These are phyloP conservation scores for Aethes cnicana DNA, from an alignment of 2,888 invertebrate genomes.

Conservation along the genomic window DNA sequence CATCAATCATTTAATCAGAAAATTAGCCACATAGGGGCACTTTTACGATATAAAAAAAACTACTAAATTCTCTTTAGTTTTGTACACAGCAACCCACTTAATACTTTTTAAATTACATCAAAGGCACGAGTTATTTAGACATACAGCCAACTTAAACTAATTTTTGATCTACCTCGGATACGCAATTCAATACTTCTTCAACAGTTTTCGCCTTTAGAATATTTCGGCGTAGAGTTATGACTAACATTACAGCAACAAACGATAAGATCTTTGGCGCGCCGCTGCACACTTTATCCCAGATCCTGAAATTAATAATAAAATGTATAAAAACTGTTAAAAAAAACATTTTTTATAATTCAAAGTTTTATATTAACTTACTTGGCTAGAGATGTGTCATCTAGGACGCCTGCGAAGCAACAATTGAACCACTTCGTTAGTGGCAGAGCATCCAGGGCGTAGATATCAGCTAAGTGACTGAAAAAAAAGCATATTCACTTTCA, in stretches of 20 bases:
- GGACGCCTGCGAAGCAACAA: slow-evolving; percentile 90
- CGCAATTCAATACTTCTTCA: slow-evolving; percentile 84
- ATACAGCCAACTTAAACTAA: slow-evolving; percentile 2
- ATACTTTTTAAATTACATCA: background rate
- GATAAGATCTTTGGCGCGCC: slow-evolving; percentile 92
- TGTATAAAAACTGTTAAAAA: background rate
- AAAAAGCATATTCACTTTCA: slow-evolving; percentile 23
- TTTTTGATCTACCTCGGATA: slow-evolving; percentile 77
- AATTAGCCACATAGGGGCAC: too few relatives aligned
- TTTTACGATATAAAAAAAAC: background rate
- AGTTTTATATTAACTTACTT: slow-evolving; percentile 79
- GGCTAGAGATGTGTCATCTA: slow-evolving; percentile 89
- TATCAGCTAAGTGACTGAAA: slow-evolving; percentile 85
- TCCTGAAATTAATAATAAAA: slow-evolving; percentile 76
- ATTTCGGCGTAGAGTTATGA: slow-evolving; percentile 86
- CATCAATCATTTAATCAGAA: slow-evolving; percentile 3
- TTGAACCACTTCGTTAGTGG: slow-evolving; percentile 91
- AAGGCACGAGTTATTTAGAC: background rate
- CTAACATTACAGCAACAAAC: slow-evolving; percentile 88
- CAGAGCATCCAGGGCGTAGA: slow-evolving; percentile 84
- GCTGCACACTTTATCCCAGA: slow-evolving; percentile 94
- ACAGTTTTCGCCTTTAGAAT: slow-evolving; percentile 84
- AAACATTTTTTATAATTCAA: too few relatives aligned
- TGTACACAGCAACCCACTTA: background rate
- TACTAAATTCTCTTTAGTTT: background rate